These are phyloP conservation scores for Halcyon senegalensis DNA, from an alignment of 2,113 vertebrate genomes.

Conservation along the genomic window DNA sequence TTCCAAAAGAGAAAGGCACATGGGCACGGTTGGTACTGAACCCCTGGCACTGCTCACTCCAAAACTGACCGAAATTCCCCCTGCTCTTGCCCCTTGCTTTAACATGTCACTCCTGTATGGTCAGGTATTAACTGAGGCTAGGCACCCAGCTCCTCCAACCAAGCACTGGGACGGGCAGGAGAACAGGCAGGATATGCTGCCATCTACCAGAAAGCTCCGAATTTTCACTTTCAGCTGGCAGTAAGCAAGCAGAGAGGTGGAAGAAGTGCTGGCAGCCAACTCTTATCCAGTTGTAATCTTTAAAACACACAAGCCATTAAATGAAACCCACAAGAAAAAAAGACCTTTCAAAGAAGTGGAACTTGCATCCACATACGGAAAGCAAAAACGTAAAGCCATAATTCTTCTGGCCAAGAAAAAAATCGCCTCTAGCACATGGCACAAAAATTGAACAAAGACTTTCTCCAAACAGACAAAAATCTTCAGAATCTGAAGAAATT, in stretches of 20 bases:
- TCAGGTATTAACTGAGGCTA: fast-evolving
- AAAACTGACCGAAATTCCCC: background rate
- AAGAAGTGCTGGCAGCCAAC: background rate
- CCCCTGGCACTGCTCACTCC: fast-evolving
- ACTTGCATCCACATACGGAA: fast-evolving
- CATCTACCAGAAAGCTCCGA: constrained; percentile 24
- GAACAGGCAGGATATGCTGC: constrained; percentile 42
- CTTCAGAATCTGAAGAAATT: background rate
- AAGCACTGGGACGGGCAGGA: background rate
- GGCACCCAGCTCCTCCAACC: background rate
- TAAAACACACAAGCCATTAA: background rate
- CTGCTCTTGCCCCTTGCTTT: background rate
- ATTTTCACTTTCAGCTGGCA: background rate
- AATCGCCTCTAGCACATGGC: background rate
- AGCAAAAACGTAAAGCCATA: fast-evolving
- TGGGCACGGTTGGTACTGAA: fast-evolving
- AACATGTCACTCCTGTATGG: fast-evolving
- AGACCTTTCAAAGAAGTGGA: background rate
- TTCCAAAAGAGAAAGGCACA: background rate
- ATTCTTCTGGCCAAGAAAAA: background rate
- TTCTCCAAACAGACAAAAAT: background rate
- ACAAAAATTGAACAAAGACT: background rate
- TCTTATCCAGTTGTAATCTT: background rate
- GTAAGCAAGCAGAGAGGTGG: background rate
- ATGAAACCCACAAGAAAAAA: background rate